Evolutionary conservation across 1,140 invertebrate species (phyloP), one percentile per base, ranked within the genome.

Genomic region (Drosophila repleta): DNA sequence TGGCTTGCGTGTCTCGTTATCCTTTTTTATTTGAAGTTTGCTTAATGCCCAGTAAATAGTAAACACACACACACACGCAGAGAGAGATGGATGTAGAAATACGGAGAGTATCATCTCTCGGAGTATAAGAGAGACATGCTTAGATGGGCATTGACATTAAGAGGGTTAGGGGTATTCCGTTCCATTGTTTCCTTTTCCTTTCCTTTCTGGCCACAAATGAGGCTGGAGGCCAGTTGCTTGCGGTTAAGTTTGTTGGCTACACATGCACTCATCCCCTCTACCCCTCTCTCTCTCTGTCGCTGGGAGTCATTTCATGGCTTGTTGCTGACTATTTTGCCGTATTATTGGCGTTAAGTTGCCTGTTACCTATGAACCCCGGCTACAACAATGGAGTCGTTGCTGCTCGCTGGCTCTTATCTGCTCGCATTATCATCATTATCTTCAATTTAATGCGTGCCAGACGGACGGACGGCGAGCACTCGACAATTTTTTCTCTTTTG

Each of bases 381-480:
- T 39, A 35, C 66, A 63, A 56, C 49, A 26, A 43, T 32, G 45
- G n/a, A 48, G 55, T 51, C 37, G 55, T 41, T 57, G 41, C 45
- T 43, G 45, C 18, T 58, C 60, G 21, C 32, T 29, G 35, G 58
- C 68, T 76, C 75, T 88, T 89, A 89, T 89, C 84, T 67, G 71
- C 69, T 60, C 84, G 76, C 84, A 89, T 89, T 89, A 89, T 89
- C 84, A 84, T 88, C 84, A 88, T 89, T 85, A 89, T 89, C 84
- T 89, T 89, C 85, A 89, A 84, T 84, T 89, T 89, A 89, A 89
- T 89, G 85, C 84, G 84, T 82, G 71, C 51, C 65, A 70, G 58
- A 62, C 65, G 65, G 58, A 62, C 65, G 65, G 58, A 62, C 65
- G 65, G 55, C 71, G 78, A 83, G 69, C 78, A 85, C 83, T 87